phyloP scores from a whole-genome alignment of 2,888 invertebrate genomes.

The Beris chalybata region DNA sequence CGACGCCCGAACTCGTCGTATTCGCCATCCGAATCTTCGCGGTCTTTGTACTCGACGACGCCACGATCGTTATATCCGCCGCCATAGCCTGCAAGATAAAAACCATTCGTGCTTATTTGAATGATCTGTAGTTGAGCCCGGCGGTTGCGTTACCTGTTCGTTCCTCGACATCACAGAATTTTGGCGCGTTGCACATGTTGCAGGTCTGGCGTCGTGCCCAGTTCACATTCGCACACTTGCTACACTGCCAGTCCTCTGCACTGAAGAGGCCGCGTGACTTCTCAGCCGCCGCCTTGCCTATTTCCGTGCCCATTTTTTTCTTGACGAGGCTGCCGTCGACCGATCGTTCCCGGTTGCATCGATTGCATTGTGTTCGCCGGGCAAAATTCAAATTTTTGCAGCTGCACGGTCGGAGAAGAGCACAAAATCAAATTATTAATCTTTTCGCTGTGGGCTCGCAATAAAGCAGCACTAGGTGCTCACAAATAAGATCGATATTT shows the following conservation, averaged over 20 bases:
- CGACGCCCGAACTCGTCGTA: conserved; percentile 89
- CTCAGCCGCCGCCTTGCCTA: conserved; percentile 97
- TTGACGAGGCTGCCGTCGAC: conserved; percentile 57
- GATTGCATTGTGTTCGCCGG: conserved; percentile 84
- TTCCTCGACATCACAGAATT: conserved; percentile 90
- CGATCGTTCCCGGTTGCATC: conserved; percentile 77
- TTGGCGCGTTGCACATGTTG: conserved; percentile 98
- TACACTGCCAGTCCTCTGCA: conserved; percentile 99
- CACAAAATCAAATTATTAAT: conserved; percentile 37
- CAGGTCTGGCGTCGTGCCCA: conserved; percentile 91
- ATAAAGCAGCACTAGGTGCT: neutral
- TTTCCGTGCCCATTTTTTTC: conserved; percentile 91
- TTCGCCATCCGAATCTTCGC: conserved; percentile 89
- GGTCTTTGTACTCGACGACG: conserved; percentile 90
- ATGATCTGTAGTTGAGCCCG: neutral
- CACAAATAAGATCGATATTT: conserved; percentile 43
- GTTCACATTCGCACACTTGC: conserved; percentile 99
- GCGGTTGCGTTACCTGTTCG: conserved; percentile 59
- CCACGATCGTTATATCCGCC: conserved; percentile 96
- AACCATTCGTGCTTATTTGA: neutral
- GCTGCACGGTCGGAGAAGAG: conserved; percentile 42
- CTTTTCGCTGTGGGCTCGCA: neutral
- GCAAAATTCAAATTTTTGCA: conserved; percentile 97
- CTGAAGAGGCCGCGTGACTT: conserved; percentile 82
- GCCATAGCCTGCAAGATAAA: conserved; percentile 65